Evolutionary conservation across 2,113 vertebrate species (phyloP).

Genomic region (Paraplagusia blochii): DNA sequence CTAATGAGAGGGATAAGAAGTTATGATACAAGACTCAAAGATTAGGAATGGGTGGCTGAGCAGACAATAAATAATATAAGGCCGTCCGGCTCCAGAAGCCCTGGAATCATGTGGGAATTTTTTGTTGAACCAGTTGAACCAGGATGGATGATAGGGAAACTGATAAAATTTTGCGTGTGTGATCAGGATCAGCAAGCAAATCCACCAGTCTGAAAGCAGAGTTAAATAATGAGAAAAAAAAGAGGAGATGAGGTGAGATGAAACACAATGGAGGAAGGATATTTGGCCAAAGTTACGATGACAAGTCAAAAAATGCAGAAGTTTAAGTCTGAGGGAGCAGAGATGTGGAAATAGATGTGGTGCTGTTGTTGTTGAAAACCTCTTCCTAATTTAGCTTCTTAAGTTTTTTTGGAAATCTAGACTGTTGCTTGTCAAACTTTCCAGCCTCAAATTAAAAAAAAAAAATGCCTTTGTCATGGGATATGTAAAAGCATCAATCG

Average conservation of each 20-base stretch:
- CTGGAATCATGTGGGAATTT: conserved; percentile 42
- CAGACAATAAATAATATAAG: conserved; percentile 60
- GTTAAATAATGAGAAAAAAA: conserved; percentile 20
- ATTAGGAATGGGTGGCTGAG: conserved; percentile 55
- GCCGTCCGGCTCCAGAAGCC: conserved; percentile 48
- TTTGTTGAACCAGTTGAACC: conserved; percentile 44
- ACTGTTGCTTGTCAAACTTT: conserved; percentile 26
- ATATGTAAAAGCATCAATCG: conserved; percentile 47
- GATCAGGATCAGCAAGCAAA: conserved; percentile 60
- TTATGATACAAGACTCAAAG: conserved; percentile 43
- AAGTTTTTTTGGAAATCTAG: conserved; percentile 23
- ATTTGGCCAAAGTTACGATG: background rate
- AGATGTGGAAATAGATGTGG: background rate
- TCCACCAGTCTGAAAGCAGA: conserved; percentile 38
- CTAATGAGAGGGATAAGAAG: conserved; percentile 7
- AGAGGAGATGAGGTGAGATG: conserved; percentile 23
- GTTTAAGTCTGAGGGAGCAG: background rate
- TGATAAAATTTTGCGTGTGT: conserved; percentile 65
- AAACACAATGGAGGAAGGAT: conserved; percentile 13
- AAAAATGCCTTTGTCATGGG: conserved; percentile 31
- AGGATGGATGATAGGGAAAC: conserved; percentile 60
- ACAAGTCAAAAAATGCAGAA: background rate
- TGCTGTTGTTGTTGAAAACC: conserved; percentile 17
- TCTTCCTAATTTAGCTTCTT: conserved; percentile 36
- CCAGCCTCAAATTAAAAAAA: conserved; percentile 49